A percentile compares a stretch with the other conserved stretches of the same genome.
Conservation (phyloP, 2,113 vertebrate genomes). For the Hiodon tergisus region DNA sequence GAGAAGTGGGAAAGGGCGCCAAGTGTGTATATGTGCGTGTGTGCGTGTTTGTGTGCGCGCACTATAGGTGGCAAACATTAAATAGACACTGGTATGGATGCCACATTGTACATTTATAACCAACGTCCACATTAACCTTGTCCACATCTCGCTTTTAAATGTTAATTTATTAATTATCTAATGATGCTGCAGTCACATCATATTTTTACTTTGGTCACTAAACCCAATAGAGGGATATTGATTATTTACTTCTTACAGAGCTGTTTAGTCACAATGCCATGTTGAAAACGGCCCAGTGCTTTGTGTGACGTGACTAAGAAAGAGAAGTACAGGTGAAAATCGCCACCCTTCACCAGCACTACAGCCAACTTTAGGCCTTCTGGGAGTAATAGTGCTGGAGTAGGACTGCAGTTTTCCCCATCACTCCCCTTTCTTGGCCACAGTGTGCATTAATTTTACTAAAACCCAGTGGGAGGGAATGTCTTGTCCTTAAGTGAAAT, state of each 20-base stretch:
- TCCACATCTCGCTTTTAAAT: slow-evolving; percentile 32
- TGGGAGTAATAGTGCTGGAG: too few relatives aligned
- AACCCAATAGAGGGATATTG: neutral
- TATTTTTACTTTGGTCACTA: neutral
- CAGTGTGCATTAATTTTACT: slow-evolving; percentile 28
- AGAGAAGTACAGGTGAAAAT: too few relatives aligned
- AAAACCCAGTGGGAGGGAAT: slow-evolving; percentile 39
- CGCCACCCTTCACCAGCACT: too few relatives aligned
- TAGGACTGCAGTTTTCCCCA: too few relatives aligned
- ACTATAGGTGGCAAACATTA: slow-evolving; percentile 18
- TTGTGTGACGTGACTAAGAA: neutral
- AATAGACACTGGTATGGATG: slow-evolving; percentile 25
- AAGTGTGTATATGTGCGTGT: slow-evolving; percentile 7
- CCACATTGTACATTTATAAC: slow-evolving; percentile 27
- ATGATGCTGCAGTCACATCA: neutral
- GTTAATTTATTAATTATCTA: neutral
- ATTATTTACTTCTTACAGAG: neutral
- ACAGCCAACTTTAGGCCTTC: too few relatives aligned
- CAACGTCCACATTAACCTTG: slow-evolving; percentile 26
- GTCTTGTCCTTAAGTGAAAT: slow-evolving; percentile 27
- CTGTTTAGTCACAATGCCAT: slow-evolving; percentile 14
- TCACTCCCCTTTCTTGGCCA: too few relatives aligned
- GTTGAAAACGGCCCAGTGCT: slow-evolving; percentile 29
- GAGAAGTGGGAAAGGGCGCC: slow-evolving; percentile 13
- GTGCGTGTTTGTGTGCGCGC: slow-evolving; percentile 9